phyloP scores from a whole-genome alignment of 1,140 invertebrate genomes.

The Ganaspis sp. region DNA sequence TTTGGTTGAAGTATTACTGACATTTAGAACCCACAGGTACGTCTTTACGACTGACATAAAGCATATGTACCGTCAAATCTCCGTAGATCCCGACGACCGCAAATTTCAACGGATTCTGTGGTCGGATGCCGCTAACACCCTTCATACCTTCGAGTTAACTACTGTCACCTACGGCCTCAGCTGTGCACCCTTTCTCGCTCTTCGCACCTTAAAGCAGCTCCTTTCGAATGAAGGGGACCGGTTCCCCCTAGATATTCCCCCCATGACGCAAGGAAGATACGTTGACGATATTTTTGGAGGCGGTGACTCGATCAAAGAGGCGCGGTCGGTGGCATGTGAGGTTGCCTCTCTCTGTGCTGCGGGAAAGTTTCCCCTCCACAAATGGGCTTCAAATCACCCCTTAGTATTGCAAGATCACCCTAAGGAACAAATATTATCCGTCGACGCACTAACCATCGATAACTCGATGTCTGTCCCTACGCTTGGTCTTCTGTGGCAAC shows the following conservation, averaged over 20 bases:
- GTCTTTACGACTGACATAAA: constrained; percentile 55
- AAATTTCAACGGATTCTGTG: constrained; percentile 61
- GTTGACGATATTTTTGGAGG: constrained; percentile 60
- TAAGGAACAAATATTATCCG: too few relatives aligned
- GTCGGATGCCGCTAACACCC: not conserved
- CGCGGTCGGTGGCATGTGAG: not conserved
- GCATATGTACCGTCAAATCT: constrained; percentile 63
- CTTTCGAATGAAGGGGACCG: constrained; percentile 48
- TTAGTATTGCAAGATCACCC: too few relatives aligned
- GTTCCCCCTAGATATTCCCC: constrained; percentile 45
- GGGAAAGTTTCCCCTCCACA: not conserved
- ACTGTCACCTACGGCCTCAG: constrained; percentile 66
- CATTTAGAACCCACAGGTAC: constrained; percentile 49
- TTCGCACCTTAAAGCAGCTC: constrained; percentile 56
- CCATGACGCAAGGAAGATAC: constrained; percentile 49
- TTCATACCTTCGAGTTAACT: constrained; percentile 40
- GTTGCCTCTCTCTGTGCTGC: too few relatives aligned
- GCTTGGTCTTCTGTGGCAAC: too few relatives aligned
- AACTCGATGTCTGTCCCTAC: too few relatives aligned
- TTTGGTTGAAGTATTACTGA: constrained; percentile 43
- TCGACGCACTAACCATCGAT: too few relatives aligned
- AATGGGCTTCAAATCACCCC: not conserved
- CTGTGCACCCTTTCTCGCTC: constrained; percentile 61
- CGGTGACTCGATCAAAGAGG: constrained; percentile 46
- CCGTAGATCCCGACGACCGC: constrained; percentile 44